A percentile compares a stretch with the other conserved stretches of the same genome.
Evolutionary conservation across 1,140 invertebrate species (phyloP).

Genomic region (Drosophila obscura): DNA sequence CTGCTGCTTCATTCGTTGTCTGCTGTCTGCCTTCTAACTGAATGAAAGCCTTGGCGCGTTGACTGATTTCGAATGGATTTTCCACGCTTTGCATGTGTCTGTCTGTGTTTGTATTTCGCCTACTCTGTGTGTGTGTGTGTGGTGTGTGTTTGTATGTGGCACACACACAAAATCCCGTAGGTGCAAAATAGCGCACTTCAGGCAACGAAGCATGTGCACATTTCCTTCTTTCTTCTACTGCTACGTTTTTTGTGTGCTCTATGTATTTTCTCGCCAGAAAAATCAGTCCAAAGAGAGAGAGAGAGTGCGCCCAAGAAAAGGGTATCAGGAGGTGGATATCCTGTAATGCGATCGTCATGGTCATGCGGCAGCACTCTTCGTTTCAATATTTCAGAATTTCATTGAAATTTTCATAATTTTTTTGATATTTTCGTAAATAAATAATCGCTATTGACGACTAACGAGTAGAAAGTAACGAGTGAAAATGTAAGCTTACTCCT

Average conservation of each 20-base stretch:
- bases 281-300: background rate
- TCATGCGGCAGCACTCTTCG: background rate
- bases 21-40: slow-evolving; percentile 71
- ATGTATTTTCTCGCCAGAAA: slow-evolving; percentile 18
- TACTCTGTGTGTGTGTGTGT: background rate
- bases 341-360: background rate
- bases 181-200: slow-evolving; percentile 78
- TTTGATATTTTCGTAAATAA: too few species aligned
- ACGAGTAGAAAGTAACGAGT: too few species aligned
- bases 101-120: slow-evolving; percentile 38
- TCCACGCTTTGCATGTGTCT: slow-evolving; percentile 42
- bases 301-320: background rate
- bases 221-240: slow-evolving; percentile 13
- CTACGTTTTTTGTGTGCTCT: slow-evolving; percentile 23
- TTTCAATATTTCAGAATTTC: background rate
- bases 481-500: background rate
- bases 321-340: slow-evolving; percentile 20
- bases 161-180: slow-evolving; percentile 67
- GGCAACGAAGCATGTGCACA: slow-evolving; percentile 77
- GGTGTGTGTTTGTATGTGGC: slow-evolving; percentile 12
- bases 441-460: too few species aligned
- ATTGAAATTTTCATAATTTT: background rate
- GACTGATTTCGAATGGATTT: slow-evolving; percentile 81
- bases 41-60: slow-evolving; percentile 79
- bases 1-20: slow-evolving; percentile 36